Base-by-base conservation (phyloP, 1,140 invertebrate species). In the Contarinia nasturtii region DNA sequence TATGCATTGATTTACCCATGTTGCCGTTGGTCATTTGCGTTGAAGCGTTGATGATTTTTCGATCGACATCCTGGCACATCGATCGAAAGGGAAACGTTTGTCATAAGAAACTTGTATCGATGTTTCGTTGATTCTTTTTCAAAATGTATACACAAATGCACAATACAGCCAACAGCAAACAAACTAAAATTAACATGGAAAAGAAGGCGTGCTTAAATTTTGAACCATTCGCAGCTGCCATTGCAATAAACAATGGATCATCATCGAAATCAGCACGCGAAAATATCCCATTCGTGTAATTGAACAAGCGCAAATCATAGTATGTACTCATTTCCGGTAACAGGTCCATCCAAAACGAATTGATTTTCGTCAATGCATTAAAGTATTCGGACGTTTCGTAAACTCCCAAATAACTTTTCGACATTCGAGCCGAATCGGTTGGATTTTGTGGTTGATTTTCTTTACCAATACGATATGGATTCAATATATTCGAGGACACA, bases 151-250 rank as follows among this genome's bases (percentile, higher is more conserved):
- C 54, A 48, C 61, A 64, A 8, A 64, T 12, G 7, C 57, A 55
- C 8, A 63, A 51, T 10, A 59, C 53, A 7, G 53, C 53, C 2
- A 64, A 52, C 2, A 66, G 55, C 8, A 61, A 47, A 44, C 53
- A 59, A 18, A 58, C 58, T 11, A 58, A 49, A 0, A 51, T 57
- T 19, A 59, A 36, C 57, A 63, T 55, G 8, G 55, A 58, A 46
- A 58, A 64, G 44, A 64, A 64, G 2, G 61, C 61, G 37, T 62
- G 60, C 2, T 57, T 55, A 47, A 61, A 64, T 19, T 61, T 57
- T 10, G 56, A 52, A 7, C 58, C 59, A 53, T 60, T 40, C 12
- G 37, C 17, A 15, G 14, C 37, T 27, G 27, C 27, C 10, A 27
- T 27, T 27, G 27, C 27, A 27, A 27, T 27, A 10, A 5, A 27